Conservation (phyloP, 2,888 invertebrate species). For the Hipparchia semele region DNA sequence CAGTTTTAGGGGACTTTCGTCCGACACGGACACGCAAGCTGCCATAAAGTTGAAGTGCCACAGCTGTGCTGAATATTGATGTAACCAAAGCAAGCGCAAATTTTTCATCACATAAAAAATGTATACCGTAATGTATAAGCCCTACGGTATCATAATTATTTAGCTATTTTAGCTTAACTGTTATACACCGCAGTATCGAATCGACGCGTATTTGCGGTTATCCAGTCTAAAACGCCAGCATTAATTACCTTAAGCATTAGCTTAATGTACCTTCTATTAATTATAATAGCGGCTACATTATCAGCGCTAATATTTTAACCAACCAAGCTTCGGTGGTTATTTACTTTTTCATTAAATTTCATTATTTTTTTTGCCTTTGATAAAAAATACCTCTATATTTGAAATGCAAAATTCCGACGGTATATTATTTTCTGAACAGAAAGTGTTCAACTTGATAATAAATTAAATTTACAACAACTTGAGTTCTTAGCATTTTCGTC, state of each 20-base stretch:
- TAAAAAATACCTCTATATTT: no score
- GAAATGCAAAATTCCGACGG: no score
- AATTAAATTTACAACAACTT: no score
- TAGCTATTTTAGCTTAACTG: not conserved
- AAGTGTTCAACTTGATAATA: no score
- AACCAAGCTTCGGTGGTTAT: not conserved
- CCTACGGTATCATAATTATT: not conserved
- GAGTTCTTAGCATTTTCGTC: no score
- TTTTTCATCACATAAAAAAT: no score
- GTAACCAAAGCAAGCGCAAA: no score
- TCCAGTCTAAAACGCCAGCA: constrained; percentile 12
- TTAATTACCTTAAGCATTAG: constrained; percentile 15
- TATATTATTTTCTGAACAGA: no score
- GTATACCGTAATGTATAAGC: not conserved
- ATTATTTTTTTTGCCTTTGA: not conserved
- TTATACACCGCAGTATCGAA: constrained; percentile 2
- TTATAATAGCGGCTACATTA: constrained; percentile 6
- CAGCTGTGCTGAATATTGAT: no score
- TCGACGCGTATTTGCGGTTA: constrained; percentile 13
- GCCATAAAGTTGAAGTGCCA: no score
- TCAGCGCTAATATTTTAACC: constrained; percentile 24
- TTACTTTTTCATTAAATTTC: not conserved
- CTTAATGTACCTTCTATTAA: constrained; percentile 6
- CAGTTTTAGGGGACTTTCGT: no score
- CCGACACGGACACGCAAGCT: no score